phyloP scores from a whole-genome alignment of 2,113 vertebrate genomes.

The Podarcis muralis region DNA sequence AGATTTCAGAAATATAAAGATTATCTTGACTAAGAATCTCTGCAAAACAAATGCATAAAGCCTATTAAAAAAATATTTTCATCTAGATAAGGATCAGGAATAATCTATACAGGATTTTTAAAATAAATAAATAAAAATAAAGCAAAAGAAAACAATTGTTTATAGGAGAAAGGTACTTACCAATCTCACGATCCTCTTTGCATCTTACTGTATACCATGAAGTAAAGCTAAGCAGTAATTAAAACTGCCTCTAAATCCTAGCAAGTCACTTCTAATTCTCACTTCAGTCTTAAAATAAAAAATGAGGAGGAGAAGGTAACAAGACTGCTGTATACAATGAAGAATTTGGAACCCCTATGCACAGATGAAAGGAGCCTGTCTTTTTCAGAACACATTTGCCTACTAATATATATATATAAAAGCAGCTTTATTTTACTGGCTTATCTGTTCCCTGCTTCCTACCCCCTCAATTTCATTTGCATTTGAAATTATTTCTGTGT shows the following conservation, averaged over 20 bases:
- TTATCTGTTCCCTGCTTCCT: conserved; percentile 77
- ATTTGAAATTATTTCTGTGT: conserved; percentile 82
- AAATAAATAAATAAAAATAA: conserved; percentile 41
- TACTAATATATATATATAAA: conserved; percentile 73
- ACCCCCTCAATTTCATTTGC: conserved; percentile 85
- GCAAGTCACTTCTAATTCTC: conserved; percentile 79
- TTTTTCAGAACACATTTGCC: conserved; percentile 71
- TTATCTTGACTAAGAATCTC: conserved; percentile 60
- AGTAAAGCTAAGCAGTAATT: conserved; percentile 60
- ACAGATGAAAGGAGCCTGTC: conserved; percentile 70
- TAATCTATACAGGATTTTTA: conserved; percentile 32
- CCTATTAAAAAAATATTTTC: conserved; percentile 31
- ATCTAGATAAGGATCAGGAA: conserved; percentile 48
- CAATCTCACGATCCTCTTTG: conserved; percentile 72
- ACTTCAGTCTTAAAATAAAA: conserved; percentile 75
- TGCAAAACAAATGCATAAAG: conserved; percentile 31
- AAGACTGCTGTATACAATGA: conserved; percentile 76
- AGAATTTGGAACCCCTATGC: conserved; percentile 75
- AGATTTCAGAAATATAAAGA: conserved; percentile 58
- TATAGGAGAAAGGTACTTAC: conserved; percentile 74
- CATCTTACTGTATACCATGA: conserved; percentile 51
- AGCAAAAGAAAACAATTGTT: neutral
- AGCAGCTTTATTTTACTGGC: conserved; percentile 82
- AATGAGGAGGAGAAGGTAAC: conserved; percentile 73
- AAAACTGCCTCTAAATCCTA: conserved; percentile 66